A percentile compares a stretch with the other conserved stretches of the same genome.
phyloP scores from a whole-genome alignment of 2,797 vertebrate genomes.

The Chaenodraco wilsoni region DNA sequence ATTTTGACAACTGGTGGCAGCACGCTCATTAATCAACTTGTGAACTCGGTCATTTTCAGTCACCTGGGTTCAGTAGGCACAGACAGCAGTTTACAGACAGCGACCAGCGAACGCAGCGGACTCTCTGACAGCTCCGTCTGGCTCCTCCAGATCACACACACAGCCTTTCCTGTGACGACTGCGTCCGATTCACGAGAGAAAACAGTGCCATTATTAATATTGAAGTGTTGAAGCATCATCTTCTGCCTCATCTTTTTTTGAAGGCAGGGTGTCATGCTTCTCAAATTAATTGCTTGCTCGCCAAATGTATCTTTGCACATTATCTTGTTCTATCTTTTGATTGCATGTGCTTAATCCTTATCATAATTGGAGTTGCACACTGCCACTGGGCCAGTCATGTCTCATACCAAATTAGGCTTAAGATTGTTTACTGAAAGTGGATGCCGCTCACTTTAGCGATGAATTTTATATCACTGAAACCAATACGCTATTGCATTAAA shows the following conservation, averaged over 20 bases:
- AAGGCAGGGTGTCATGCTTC: slow-evolving; percentile 84
- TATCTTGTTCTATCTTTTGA: slow-evolving; percentile 91
- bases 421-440: slow-evolving; percentile 85
- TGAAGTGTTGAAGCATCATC: slow-evolving; percentile 80
- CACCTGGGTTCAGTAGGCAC: slow-evolving; percentile 81
- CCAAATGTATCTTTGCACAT: slow-evolving; percentile 86
- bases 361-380: slow-evolving; percentile 87
- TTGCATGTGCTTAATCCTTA: slow-evolving; percentile 88
- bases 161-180: slow-evolving; percentile 56
- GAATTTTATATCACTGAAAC: slow-evolving; percentile 80
- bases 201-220: slow-evolving; percentile 79
- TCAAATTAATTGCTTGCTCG: slow-evolving; percentile 85
- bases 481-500: slow-evolving; percentile 72
- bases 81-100: slow-evolving; percentile 79
- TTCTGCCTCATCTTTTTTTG: slow-evolving; percentile 73
- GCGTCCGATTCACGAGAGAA: slow-evolving; percentile 59
- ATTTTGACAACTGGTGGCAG: slow-evolving; percentile 80
- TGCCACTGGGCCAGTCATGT: slow-evolving; percentile 85
- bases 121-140: slow-evolving; percentile 82
- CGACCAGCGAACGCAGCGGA: slow-evolving; percentile 71
- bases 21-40: slow-evolving; percentile 84
- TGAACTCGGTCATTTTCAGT: slow-evolving; percentile 83
- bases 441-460: slow-evolving; percentile 77
- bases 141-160: slow-evolving; percentile 69
- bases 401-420: slow-evolving; percentile 88